Percentiles rank a stretch among this genome's conserved stretches.
phyloP scores from a whole-genome alignment of 2,888 invertebrate genomes.

The Itoplectis maculator region DNA sequence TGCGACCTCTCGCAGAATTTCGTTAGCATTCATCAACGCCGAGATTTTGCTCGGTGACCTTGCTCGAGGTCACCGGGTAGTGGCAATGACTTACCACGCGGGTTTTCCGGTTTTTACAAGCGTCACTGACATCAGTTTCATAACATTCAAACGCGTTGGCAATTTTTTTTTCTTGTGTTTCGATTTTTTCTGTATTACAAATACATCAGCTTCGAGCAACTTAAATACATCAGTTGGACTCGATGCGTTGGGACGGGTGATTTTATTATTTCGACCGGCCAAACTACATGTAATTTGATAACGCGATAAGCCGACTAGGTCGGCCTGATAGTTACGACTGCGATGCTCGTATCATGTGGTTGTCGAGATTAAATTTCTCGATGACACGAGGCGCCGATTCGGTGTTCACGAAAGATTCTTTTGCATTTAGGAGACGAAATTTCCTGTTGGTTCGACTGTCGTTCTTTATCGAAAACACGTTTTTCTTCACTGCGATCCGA shows the following conservation, averaged over 20 bases:
- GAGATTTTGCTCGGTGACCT: slow-evolving; percentile 34
- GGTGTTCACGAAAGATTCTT: not conserved
- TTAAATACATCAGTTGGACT: not conserved
- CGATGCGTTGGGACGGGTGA: not conserved
- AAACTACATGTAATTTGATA: not conserved
- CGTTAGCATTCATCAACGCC: slow-evolving; percentile 14
- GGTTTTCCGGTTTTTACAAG: not conserved
- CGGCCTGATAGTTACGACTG: not conserved
- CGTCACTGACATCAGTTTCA: not conserved
- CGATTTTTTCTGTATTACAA: not conserved
- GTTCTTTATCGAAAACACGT: not conserved
- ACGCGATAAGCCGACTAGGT: not conserved
- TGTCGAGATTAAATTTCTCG: not conserved
- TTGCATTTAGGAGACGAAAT: not conserved
- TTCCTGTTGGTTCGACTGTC: not conserved
- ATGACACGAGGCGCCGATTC: not conserved
- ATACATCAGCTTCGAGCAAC: not conserved
- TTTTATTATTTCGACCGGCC: not conserved
- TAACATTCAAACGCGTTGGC: not conserved
- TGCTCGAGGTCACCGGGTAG: not conserved
- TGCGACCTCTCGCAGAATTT: slow-evolving; percentile 31
- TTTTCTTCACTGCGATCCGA: not conserved
- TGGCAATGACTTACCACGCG: slow-evolving; percentile 33
- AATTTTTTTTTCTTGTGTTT: not conserved
- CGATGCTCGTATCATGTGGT: not conserved